Conservation (phyloP, 2,113 vertebrate species). For the Cricetomys ansorgei region DNA sequence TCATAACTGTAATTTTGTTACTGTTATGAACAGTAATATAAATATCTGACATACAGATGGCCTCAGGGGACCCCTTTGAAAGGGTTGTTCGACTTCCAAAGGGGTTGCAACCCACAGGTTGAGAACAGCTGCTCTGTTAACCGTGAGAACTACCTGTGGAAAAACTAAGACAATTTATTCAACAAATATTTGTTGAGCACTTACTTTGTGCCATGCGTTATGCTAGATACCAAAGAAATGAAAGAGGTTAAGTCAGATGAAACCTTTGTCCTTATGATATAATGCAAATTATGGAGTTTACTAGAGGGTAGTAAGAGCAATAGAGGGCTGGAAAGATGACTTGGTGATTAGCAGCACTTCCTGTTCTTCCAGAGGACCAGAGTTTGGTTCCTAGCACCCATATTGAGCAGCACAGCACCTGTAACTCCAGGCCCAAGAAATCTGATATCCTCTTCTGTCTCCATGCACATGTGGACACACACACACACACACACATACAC, state of each 20-base stretch:
- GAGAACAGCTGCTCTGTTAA: too few relatives aligned
- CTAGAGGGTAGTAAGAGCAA: background rate
- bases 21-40: too few relatives aligned
- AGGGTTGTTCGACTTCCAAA: too few relatives aligned
- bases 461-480: fast-evolving
- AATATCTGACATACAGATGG: too few relatives aligned
- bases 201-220: background rate
- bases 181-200: background rate
- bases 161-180: background rate
- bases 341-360: background rate
- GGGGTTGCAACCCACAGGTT: too few relatives aligned
- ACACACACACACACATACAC: background rate
- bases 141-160: background rate
- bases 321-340: background rate
- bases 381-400: background rate
- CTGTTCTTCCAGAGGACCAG: background rate
- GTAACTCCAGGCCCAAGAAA: background rate
- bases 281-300: background rate
- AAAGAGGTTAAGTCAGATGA: background rate
- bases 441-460: background rate
- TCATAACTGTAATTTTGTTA: too few relatives aligned
- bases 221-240: background rate
- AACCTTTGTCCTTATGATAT: background rate
- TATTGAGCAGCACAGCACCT: background rate
- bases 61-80: too few relatives aligned